Base-by-base conservation (phyloP, 2,888 invertebrate species). In the Drosophila aldrichi region DNA sequence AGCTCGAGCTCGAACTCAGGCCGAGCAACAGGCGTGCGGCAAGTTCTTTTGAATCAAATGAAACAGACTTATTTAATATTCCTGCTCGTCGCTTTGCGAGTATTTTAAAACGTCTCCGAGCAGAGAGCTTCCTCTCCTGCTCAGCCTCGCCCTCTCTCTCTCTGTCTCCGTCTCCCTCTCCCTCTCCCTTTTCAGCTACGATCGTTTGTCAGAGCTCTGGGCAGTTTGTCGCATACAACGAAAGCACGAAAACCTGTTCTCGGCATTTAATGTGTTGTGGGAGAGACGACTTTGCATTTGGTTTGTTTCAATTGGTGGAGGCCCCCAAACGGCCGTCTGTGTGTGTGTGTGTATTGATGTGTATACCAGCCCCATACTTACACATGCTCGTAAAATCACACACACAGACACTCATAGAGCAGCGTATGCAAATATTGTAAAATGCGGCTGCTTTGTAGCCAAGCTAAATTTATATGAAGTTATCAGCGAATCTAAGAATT, bases 251-350 rank as follows among this genome's bases (percentile, higher is more conserved):
- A 89, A 88, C 89, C 87, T 66, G 87, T 88, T 89, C 81, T 88
- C 83, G 67, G 63, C 66, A 56, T 32, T 82, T 74, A 75, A 74
- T 84, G 82, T 84, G 85, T 86, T 89, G 89, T 89, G 86, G 89
- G 89, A 85, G 85, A 87, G 89, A 77, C 84, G 63, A 68, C 77
- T 82, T 85, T 85, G 88, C 88, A 84, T 89, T 84, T 90, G 90
- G 82, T 74, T 79, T 77, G 76, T 84, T 89, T 85, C 85, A 88
- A 89, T 89, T 89, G 88, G 88, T 89, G 82, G 82, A 81, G 81
- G 54, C 86, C 62, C 70, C 78, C 65, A 67, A 74, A 72, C 66
- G 67, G 77, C 75, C 66, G 67, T 79, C 75, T 66, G 67, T 77
- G 74, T 68, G 71, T 88, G 74, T 55, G 41, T 70, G 43, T 56